Percentiles rank a stretch among this genome's conserved stretches.
These are phyloP conservation scores for Antheraea mylitta DNA, from an alignment of 1,140 invertebrate genomes.

Conservation along the genomic window DNA sequence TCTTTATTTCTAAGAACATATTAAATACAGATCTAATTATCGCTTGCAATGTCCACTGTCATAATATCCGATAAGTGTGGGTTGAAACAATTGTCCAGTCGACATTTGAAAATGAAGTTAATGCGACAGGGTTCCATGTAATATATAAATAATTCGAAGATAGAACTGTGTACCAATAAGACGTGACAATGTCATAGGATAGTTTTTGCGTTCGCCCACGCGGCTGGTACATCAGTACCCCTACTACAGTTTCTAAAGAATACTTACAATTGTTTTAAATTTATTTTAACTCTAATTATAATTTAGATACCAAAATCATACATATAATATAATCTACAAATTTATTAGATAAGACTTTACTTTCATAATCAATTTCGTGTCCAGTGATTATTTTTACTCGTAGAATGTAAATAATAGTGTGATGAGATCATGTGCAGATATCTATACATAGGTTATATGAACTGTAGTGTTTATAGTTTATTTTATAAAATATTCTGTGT, in stretches of 20 bases:
- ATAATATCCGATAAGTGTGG: constrained; percentile 51
- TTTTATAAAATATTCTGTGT: too few relatives aligned
- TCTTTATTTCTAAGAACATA: not conserved
- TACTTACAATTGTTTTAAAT: not conserved
- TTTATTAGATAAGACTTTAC: too few relatives aligned
- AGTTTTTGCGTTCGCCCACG: constrained; percentile 75
- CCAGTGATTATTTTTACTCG: too few relatives aligned
- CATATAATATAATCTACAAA: too few relatives aligned
- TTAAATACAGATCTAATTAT: not conserved
- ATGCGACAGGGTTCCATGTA: constrained; percentile 53
- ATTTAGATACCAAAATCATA: too few relatives aligned
- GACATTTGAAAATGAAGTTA: constrained; percentile 48
- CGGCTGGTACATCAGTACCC: constrained; percentile 45
- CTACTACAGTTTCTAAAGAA: not conserved
- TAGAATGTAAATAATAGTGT: too few relatives aligned
- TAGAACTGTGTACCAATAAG: constrained; percentile 52
- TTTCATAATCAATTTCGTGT: too few relatives aligned
- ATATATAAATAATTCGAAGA: constrained; percentile 8
- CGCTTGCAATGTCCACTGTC: constrained; percentile 42
- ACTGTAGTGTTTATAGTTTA: too few relatives aligned
- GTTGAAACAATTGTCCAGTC: constrained; percentile 68
- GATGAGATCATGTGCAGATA: too few relatives aligned
- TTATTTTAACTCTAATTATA: too few relatives aligned
- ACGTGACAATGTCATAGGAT: constrained; percentile 70
- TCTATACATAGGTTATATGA: too few relatives aligned